Evolutionary conservation across 2,113 vertebrate species (phyloP).

Genomic region (Scatophagus argus): DNA sequence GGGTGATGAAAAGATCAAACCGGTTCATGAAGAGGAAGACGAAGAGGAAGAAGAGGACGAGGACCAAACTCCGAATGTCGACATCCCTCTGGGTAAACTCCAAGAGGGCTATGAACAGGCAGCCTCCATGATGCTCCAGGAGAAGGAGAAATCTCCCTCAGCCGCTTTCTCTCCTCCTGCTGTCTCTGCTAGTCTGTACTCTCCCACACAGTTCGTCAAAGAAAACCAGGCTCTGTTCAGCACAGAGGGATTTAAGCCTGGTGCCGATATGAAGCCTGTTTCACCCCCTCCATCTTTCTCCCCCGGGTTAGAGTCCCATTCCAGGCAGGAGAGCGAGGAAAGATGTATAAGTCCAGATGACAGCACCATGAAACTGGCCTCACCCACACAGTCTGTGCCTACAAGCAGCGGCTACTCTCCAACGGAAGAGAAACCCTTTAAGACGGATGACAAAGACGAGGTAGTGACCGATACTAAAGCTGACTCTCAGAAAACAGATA

Average conservation of each 20-base stretch:
- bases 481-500: conserved; percentile 64
- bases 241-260: conserved; percentile 52
- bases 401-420: conserved; percentile 95
- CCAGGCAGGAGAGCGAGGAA: conserved; percentile 87
- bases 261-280: conserved; percentile 53
- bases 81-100: conserved; percentile 87
- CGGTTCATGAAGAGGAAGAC: conserved; percentile 82
- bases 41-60: conserved; percentile 89
- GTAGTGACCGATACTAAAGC: conserved; percentile 20
- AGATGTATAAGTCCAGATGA: conserved; percentile 94
- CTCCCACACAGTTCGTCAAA: conserved; percentile 59
- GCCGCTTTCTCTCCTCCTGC: conserved; percentile 30
- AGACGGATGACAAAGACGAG: conserved; percentile 74
- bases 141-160: conserved; percentile 69
- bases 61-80: conserved; percentile 86
- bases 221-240: conserved; percentile 50
- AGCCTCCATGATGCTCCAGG: conserved; percentile 78
- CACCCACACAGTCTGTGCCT: conserved; percentile 93
- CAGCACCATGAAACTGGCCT: conserved; percentile 95
- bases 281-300: conserved; percentile 73
- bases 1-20: conserved; percentile 76
- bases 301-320: conserved; percentile 71
- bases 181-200: neutral
- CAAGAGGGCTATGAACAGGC: conserved; percentile 83
- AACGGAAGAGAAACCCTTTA: conserved; percentile 90